Conservation (phyloP, 2,113 vertebrate species). For the Alectura lathami region DNA sequence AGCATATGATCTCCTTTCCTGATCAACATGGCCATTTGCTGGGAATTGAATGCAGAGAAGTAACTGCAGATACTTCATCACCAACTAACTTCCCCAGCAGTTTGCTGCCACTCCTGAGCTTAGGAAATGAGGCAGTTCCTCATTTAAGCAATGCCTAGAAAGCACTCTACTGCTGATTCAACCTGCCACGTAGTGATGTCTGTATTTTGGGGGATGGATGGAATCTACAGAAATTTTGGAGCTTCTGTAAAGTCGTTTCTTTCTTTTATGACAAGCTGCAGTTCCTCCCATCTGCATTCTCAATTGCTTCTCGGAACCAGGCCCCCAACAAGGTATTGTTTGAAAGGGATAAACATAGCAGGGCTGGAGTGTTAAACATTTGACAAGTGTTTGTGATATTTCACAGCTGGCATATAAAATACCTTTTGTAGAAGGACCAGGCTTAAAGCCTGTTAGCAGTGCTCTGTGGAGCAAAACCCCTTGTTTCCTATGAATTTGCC, state of each 20-base stretch:
- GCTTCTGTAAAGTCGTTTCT: background rate
- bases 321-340: constrained; percentile 52
- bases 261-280: constrained; percentile 7
- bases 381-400: constrained; percentile 70
- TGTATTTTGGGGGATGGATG: background rate
- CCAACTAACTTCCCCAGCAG: background rate
- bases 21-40: background rate
- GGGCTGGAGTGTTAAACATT: constrained; percentile 51
- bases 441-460: background rate
- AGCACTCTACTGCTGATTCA: background rate
- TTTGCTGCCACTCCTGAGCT: background rate
- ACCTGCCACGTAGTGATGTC: background rate
- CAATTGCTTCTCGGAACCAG: constrained; percentile 14
- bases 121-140: background rate
- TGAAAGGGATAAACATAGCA: constrained; percentile 59
- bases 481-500: background rate
- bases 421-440: background rate
- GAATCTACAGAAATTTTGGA: background rate
- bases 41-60: background rate
- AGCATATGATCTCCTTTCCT: background rate
- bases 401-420: constrained; percentile 65
- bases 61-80: background rate
- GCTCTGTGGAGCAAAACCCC: background rate
- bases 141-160: background rate
- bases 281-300: background rate